Evolutionary conservation across 1,140 invertebrate genomes (phyloP).

Genomic region (Nasonia longicornis): DNA sequence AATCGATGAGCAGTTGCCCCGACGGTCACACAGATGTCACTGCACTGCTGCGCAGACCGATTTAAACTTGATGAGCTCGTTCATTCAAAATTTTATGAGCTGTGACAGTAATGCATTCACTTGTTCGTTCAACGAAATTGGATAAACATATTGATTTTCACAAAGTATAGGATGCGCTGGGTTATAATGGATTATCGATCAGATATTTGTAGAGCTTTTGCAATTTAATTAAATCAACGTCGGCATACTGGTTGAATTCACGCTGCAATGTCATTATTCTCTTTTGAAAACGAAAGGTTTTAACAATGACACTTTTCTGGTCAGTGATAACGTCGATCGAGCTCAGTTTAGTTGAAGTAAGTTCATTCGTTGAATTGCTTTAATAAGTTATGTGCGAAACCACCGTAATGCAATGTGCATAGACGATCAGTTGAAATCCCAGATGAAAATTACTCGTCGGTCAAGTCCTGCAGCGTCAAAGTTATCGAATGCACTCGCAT

Average conservation of each 20-base stretch:
- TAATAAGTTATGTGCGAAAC: no score
- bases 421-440: no score
- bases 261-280: neutral
- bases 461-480: no score
- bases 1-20: neutral
- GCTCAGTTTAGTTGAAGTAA: no score
- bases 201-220: neutral
- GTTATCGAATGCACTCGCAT: no score
- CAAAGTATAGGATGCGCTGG: neutral
- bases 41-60: neutral
- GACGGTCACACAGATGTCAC: neutral
- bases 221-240: neutral
- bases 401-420: no score
- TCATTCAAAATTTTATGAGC: slow-evolving; percentile 2
- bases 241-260: neutral
- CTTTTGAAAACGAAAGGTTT: no score
- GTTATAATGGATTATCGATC: slow-evolving; percentile 3
- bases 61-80: neutral
- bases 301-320: no score
- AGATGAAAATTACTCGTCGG: no score
- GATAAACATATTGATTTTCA: slow-evolving; percentile 13
- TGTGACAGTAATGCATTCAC: slow-evolving; percentile 2
- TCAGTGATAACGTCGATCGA: no score
- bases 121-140: neutral
- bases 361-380: no score